Conservation (phyloP, 2,113 vertebrate genomes). For the Cyprinodon variegatus region DNA sequence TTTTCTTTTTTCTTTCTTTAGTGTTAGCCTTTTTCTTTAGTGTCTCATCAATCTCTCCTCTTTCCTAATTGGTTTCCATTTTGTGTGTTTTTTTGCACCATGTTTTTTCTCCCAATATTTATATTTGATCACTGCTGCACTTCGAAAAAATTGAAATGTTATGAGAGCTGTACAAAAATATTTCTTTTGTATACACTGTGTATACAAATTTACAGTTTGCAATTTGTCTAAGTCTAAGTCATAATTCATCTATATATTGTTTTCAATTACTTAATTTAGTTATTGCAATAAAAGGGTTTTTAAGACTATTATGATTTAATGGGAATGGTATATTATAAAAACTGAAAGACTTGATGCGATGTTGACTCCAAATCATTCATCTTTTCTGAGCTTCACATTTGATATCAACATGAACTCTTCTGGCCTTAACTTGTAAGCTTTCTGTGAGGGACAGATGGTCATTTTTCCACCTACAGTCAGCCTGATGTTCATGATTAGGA, state of each 20-base stretch:
- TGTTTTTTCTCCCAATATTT: no score
- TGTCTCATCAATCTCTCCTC: neutral
- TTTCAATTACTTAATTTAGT: neutral
- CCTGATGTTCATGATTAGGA: slow-evolving; percentile 56
- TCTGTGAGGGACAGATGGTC: slow-evolving; percentile 54
- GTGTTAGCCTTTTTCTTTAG: neutral
- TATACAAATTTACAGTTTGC: no score
- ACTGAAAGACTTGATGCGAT: slow-evolving; percentile 21
- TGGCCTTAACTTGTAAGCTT: slow-evolving; percentile 31
- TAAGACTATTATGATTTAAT: neutral
- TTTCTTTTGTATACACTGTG: no score
- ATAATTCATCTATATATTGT: neutral
- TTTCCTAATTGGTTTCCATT: slow-evolving; percentile 4
- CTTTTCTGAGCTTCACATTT: slow-evolving; percentile 7
- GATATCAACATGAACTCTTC: slow-evolving; percentile 15
- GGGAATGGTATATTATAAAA: neutral
- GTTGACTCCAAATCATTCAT: slow-evolving; percentile 14
- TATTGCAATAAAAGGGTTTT: slow-evolving; percentile 1
- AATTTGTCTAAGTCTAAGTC: no score
- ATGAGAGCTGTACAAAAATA: no score
- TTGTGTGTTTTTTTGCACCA: no score
- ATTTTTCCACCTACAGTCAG: slow-evolving; percentile 54
- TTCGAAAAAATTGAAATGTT: no score
- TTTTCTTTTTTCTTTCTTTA: no score
- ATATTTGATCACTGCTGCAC: no score